Evolutionary conservation across 2,888 invertebrate species (phyloP).

Genomic region (Eristalinus aeneus): DNA sequence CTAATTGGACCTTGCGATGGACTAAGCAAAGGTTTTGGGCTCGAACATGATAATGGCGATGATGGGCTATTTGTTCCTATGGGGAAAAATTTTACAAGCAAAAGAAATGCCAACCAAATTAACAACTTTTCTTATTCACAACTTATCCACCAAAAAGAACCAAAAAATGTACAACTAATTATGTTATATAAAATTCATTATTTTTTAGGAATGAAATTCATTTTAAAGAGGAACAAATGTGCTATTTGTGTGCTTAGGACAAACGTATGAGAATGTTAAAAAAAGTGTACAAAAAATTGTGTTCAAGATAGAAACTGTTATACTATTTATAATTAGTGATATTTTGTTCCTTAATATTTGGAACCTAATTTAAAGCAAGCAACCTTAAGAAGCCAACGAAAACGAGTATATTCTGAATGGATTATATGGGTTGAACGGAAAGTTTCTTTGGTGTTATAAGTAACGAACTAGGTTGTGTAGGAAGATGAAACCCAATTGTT

Average conservation of each 20-base stretch:
- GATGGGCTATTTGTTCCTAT: conserved; percentile 80
- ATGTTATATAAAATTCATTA: conserved; percentile 33
- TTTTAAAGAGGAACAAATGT: conserved; percentile 56
- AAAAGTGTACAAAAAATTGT: conserved; percentile 1
- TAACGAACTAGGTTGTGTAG: too few relatives aligned
- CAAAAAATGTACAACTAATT: conserved; percentile 23
- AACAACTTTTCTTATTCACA: conserved; percentile 59
- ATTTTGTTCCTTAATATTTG: not conserved
- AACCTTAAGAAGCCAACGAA: conserved; percentile 8
- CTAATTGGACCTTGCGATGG: conserved; percentile 80
- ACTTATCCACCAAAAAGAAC: conserved; percentile 56
- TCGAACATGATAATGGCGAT: conserved; percentile 80
- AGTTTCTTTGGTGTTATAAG: not conserved
- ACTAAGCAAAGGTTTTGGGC: conserved; percentile 80
- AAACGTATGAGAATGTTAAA: conserved; percentile 24
- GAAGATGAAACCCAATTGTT: too few relatives aligned
- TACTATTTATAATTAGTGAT: not conserved
- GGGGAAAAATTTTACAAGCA: conserved; percentile 73
- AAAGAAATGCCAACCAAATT: conserved; percentile 70
- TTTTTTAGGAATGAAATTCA: conserved; percentile 56
- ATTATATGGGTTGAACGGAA: not conserved
- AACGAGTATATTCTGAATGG: not conserved
- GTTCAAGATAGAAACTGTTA: not conserved
- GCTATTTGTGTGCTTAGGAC: conserved; percentile 6
- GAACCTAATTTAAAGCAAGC: conserved; percentile 21